phyloP scores from a whole-genome alignment of 1,140 invertebrate genomes.

The Pachyrhynchus sulphureomaculatus region DNA sequence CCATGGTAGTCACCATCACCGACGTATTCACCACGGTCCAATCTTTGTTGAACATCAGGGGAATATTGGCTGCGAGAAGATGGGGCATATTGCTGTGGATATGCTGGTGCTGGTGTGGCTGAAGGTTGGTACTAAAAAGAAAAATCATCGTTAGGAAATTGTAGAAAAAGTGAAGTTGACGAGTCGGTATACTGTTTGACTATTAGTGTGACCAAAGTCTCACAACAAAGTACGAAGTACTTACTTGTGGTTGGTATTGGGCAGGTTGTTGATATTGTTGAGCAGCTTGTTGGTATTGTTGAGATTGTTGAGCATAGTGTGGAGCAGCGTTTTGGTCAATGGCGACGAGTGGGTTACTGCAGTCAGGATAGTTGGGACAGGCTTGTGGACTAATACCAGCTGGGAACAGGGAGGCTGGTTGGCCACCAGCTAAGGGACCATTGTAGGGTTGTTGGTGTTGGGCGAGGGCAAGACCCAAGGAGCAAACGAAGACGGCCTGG shows the following conservation, averaged over 20 bases:
- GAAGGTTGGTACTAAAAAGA: slow-evolving; percentile 31
- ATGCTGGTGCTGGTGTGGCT: slow-evolving; percentile 29
- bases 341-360: slow-evolving; percentile 45
- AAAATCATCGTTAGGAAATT: not conserved
- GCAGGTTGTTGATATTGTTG: slow-evolving; percentile 29
- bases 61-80: slow-evolving; percentile 52
- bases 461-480: slow-evolving; percentile 32
- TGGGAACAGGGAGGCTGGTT: slow-evolving; percentile 47
- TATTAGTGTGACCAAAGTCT: no score
- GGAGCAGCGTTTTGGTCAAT: slow-evolving; percentile 33
- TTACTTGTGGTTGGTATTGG: slow-evolving; percentile 27
- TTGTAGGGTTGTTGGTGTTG: slow-evolving; percentile 38
- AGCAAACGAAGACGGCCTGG: slow-evolving; percentile 44
- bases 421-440: slow-evolving; percentile 45
- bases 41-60: slow-evolving; percentile 41
- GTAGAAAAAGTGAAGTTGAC: not conserved
- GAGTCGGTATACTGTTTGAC: no score
- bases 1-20: slow-evolving; percentile 50
- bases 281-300: slow-evolving; percentile 29
- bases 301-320: slow-evolving; percentile 22
- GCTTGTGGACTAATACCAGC: slow-evolving; percentile 48
- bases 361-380: slow-evolving; percentile 51
- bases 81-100: slow-evolving; percentile 37
- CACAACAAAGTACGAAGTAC: no score
- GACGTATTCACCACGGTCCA: slow-evolving; percentile 44